A percentile compares a stretch with the other conserved stretches of the same genome.
Conservation (phyloP, 2,113 vertebrate species). For the Oplegnathus fasciatus region DNA sequence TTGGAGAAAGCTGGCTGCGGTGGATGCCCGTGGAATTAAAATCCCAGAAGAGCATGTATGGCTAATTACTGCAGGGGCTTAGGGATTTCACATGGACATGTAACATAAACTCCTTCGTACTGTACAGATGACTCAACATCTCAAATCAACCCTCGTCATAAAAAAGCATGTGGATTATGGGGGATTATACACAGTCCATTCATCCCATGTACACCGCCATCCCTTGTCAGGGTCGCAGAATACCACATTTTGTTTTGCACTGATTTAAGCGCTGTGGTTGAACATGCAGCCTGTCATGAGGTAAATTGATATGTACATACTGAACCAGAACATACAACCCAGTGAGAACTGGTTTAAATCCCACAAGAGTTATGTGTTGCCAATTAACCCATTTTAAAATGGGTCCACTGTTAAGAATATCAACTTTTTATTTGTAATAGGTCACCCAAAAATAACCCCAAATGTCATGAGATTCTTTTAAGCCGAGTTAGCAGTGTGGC, state of each 20-base stretch:
- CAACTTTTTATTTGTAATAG: background rate
- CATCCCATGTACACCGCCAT: background rate
- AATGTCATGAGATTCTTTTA: background rate
- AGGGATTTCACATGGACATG: slow-evolving; percentile 37
- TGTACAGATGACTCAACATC: slow-evolving; percentile 3
- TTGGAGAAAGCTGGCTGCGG: background rate
- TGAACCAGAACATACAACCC: background rate
- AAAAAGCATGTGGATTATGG: slow-evolving; percentile 41
- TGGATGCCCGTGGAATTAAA: slow-evolving; percentile 15
- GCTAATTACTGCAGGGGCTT: slow-evolving; percentile 54
- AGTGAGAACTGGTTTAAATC: slow-evolving; percentile 3
- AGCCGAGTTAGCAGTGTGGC: background rate
- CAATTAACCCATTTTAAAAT: slow-evolving; percentile 33
- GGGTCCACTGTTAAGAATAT: slow-evolving; percentile 5
- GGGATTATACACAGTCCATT: slow-evolving; percentile 34
- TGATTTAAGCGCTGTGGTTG: background rate
- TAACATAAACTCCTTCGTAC: slow-evolving; percentile 40
- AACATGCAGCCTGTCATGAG: background rate
- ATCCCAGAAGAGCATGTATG: slow-evolving; percentile 5
- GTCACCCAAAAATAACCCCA: slow-evolving; percentile 4
- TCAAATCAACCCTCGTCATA: slow-evolving; percentile 7
- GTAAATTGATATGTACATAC: background rate
- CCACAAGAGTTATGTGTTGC: background rate
- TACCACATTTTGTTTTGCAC: background rate
- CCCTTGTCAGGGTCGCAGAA: background rate